Conservation (phyloP, 1,140 invertebrate species). For the Drosophila malerkotliana region DNA sequence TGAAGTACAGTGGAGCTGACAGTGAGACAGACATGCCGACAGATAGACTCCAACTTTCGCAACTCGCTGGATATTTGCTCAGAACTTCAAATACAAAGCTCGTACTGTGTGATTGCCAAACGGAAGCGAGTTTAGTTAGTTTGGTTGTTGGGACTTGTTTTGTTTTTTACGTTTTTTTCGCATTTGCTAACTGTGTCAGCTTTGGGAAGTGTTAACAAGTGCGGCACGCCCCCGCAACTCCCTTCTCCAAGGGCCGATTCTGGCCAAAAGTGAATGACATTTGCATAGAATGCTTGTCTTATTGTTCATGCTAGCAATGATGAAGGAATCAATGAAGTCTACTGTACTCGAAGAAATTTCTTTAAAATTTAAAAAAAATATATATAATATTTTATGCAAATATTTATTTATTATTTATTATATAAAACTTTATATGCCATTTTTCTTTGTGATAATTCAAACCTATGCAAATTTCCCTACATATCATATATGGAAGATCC, state of each 20-base stretch:
- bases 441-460: too few species aligned
- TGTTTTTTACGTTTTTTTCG: conserved; percentile 17
- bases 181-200: conserved; percentile 40
- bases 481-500: conserved; percentile 9
- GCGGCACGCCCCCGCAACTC: conserved; percentile 4
- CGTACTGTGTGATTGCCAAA: conserved; percentile 42
- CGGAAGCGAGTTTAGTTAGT: conserved; percentile 42
- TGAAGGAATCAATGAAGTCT: neutral
- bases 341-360: neutral
- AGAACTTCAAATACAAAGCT: conserved; percentile 39
- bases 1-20: conserved; percentile 31
- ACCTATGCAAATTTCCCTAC: conserved; percentile 28
- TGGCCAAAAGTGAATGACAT: conserved; percentile 51
- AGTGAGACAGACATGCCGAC: neutral
- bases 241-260: neutral
- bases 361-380: neutral
- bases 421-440: neutral
- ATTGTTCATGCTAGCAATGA: neutral
- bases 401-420: neutral
- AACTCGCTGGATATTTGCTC: conserved; percentile 26
- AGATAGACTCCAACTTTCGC: conserved; percentile 11
- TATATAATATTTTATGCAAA: neutral
- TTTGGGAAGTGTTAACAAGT: conserved; percentile 46
- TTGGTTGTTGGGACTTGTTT: conserved; percentile 21
- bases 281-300: conserved; percentile 26